These are phyloP conservation scores for Porites evermanni DNA, from an alignment of 92 coral and sea anemone species.

Conservation along the genomic window DNA sequence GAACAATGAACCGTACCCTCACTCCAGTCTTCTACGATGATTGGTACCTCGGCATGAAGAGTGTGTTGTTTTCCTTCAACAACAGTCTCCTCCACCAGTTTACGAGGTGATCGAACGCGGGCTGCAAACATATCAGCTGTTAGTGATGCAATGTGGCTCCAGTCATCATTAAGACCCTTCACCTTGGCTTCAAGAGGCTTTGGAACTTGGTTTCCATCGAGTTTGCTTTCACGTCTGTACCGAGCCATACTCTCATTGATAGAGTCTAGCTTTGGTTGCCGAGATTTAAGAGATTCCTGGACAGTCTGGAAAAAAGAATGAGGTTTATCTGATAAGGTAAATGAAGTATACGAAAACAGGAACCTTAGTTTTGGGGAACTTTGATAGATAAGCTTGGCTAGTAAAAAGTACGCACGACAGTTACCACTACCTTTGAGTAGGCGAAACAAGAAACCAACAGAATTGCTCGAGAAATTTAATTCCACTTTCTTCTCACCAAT, in stretches of 20 bases:
- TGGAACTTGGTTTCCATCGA: slow-evolving; percentile 84
- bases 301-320: slow-evolving; percentile 63
- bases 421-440: no score
- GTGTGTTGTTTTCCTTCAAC: slow-evolving; percentile 45
- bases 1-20: slow-evolving; percentile 16
- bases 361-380: no score
- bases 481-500: no score
- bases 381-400: no score
- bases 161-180: slow-evolving; percentile 83
- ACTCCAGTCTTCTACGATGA: slow-evolving; percentile 68
- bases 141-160: slow-evolving; percentile 87
- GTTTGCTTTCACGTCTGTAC: slow-evolving; percentile 90
- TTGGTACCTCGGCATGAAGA: slow-evolving; percentile 45
- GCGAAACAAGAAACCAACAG: no score
- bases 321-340: neutral
- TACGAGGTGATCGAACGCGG: slow-evolving; percentile 57
- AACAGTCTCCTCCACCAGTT: slow-evolving; percentile 51
- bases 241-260: slow-evolving; percentile 85
- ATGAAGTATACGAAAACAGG: no score
- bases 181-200: slow-evolving; percentile 87
- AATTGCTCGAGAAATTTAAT: no score
- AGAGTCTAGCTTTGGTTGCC: slow-evolving; percentile 87
- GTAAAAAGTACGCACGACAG: no score
- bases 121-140: slow-evolving; percentile 77
- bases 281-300: slow-evolving; percentile 77